Percentiles rank a stretch among this genome's conserved stretches.
These are phyloP conservation scores for Alentia gelatinosa DNA, from an alignment of 2,888 invertebrate genomes.

Conservation along the genomic window DNA sequence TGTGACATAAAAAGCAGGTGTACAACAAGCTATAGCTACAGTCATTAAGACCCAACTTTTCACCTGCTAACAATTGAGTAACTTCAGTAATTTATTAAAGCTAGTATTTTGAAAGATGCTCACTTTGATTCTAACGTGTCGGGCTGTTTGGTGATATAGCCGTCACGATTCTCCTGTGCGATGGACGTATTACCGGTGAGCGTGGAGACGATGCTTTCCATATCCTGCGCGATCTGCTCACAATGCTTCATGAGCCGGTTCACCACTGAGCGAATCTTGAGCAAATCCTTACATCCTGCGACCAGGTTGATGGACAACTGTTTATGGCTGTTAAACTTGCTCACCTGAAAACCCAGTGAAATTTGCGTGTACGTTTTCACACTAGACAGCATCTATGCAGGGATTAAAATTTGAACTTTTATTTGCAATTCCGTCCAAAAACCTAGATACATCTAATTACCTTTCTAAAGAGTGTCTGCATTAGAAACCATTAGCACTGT, in stretches of 20 bases:
- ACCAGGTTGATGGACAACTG: constrained; percentile 88
- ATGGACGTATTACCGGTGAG: constrained; percentile 83
- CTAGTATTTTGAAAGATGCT: constrained; percentile 59
- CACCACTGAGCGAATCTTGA: constrained; percentile 62
- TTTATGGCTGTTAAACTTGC: constrained; percentile 83
- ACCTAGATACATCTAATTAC: too few relatives aligned
- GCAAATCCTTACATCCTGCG: constrained; percentile 86
- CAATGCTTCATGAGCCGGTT: constrained; percentile 82
- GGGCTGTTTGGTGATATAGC: constrained; percentile 87
- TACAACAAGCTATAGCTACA: too few relatives aligned
- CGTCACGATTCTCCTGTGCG: constrained; percentile 79
- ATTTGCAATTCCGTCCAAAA: too few relatives aligned
- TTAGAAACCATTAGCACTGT: too few relatives aligned
- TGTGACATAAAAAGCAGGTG: too few relatives aligned
- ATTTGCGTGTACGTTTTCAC: too few relatives aligned
- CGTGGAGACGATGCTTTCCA: constrained; percentile 88
- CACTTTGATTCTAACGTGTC: constrained; percentile 85
- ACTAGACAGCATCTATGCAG: too few relatives aligned
- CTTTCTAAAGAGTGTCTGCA: too few relatives aligned
- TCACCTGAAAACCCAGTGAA: constrained; percentile 54
- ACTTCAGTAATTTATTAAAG: neutral
- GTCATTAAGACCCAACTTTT: neutral
- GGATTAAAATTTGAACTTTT: too few relatives aligned
- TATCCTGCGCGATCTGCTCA: constrained; percentile 88
- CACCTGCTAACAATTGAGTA: neutral